Evolutionary conservation across 2,888 invertebrate genomes (phyloP), one percentile per base, ranked within the genome.

Genomic region (Hypsopygia costalis): DNA sequence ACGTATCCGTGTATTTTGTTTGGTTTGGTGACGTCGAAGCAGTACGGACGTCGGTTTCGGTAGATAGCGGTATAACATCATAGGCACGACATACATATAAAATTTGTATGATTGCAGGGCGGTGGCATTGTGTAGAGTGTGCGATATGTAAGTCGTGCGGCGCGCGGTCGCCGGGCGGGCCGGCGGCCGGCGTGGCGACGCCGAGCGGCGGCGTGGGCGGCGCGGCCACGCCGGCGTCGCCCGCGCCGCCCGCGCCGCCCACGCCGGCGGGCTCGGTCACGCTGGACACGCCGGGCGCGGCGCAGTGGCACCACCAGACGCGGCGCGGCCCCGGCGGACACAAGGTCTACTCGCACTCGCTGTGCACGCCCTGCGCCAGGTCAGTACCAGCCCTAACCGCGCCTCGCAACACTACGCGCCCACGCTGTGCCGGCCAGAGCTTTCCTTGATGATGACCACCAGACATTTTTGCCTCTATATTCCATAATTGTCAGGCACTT

Each of bases 91-190:
- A 16, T 16, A 16, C 4, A 16, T 16, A 16, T 16, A 16, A 16
- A 3, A 16, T 16, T 16, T 97, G 97, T 91, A 48, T 65, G 11
- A 11, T 7, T 32, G 9, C 62, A 92, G 92, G 91, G 27, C 93
- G 95, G 35, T 98, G 97, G 97, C 95, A 96, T 69, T 98, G 98
- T 76, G 92, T 92, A 43, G 92, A 93, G 55, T 96, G 96, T 69
- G 92, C 94, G 6, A 81, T 94, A 40, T 95, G 92, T 63, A 90
- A 91, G 67, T 91, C 91, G 42, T 92, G 92, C 68, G 91, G 91
- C 38, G 81, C 91, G 40, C 90, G 90, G 1, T 78, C 81, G 28
- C 88, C 91, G 1, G 71, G 80, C 51, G 91, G 90, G 38, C 50
- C 58, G 41, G 43, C 38, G 39, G 43, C 48, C 41, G 43, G 3